These are phyloP conservation scores for Dolichopus griseipennis DNA, from an alignment of 2,888 invertebrate species.

Conservation along the genomic window DNA sequence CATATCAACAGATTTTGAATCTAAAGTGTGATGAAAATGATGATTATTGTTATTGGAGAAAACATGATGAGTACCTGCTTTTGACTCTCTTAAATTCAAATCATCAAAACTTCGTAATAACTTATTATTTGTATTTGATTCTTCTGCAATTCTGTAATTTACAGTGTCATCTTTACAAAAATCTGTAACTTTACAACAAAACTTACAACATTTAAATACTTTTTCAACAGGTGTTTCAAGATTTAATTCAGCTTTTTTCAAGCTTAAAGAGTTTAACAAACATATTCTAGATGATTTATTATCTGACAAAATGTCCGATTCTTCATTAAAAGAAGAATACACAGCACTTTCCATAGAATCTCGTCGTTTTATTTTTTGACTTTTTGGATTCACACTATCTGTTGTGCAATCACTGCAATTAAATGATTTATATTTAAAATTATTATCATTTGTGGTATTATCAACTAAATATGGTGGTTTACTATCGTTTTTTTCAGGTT, in stretches of 20 bases:
- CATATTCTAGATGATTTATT: background rate
- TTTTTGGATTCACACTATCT: background rate
- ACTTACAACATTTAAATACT: background rate
- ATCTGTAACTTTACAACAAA: background rate
- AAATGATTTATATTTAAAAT: constrained; percentile 21
- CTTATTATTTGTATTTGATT: background rate
- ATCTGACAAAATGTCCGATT: constrained; percentile 53
- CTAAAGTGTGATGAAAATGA: constrained; percentile 40
- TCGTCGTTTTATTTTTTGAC: constrained; percentile 51
- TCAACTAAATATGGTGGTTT: background rate
- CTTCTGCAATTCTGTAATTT: background rate
- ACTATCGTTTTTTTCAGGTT: background rate
- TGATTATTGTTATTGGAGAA: constrained; percentile 7
- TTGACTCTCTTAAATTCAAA: constrained; percentile 42
- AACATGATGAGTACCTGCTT: constrained; percentile 28
- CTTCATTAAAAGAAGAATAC: constrained; percentile 78
- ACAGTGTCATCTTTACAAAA: background rate
- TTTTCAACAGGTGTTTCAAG: background rate
- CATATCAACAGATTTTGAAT: constrained; percentile 40
- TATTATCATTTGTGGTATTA: constrained; percentile 17
- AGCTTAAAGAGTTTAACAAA: constrained; percentile 34
- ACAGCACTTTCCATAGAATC: constrained; percentile 86
- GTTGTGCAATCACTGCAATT: constrained; percentile 27
- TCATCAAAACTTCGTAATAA: constrained; percentile 54
- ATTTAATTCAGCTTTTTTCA: constrained; percentile 32